Base-by-base conservation (phyloP, 2,797 vertebrate genomes). In the Acrocephalus scirpaceus region DNA sequence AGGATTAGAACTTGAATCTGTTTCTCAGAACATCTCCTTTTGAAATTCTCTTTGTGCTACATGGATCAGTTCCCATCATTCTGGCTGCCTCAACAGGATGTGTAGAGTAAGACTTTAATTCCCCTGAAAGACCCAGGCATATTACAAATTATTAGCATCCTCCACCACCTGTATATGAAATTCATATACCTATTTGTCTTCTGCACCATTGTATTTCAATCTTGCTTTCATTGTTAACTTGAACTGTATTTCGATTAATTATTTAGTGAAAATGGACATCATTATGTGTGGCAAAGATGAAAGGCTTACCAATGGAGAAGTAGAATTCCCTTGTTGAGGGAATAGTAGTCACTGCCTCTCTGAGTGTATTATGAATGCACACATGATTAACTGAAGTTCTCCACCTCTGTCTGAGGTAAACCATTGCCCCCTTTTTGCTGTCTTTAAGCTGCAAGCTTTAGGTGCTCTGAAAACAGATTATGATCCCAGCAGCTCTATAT, bases 41-140 rank as follows among this genome's bases (percentile, higher is more conserved):
- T 51, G 71, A 95, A 83, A 87, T 92, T 81, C 65, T 90, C 67
- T 73, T 74, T 36, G 42, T 53, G 61, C 60, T 50, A 29, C 67
- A 25, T 2, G 27, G 90, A 93, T 86, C 87, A 84, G 81, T 95
- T 96, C 95, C 94, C 95, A 95, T 89, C 64, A 58, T 75, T 32
- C 13, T 0, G 0, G 26, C 90, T 77, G 65, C 78, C 50, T 89
- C 78, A 71, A 26, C 2, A 58, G 95, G 74, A 96, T 22, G 51
- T 88, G 81, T 18, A 45, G 65, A 96, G 57, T 92, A 88, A 94
- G 80, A 72, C 58, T 92, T 92, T 85, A 87, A 90, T 80, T 95
- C 88, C 54, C 29, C n/a, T 25, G 45, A 75, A 88, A 93, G 57
- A 77, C 30, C 23, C 1, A 1, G 32, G 25, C 27, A 25, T 29